These are phyloP conservation scores for Ptychadena robeensis DNA, from an alignment of 2,797 vertebrate species.

Conservation along the genomic window DNA sequence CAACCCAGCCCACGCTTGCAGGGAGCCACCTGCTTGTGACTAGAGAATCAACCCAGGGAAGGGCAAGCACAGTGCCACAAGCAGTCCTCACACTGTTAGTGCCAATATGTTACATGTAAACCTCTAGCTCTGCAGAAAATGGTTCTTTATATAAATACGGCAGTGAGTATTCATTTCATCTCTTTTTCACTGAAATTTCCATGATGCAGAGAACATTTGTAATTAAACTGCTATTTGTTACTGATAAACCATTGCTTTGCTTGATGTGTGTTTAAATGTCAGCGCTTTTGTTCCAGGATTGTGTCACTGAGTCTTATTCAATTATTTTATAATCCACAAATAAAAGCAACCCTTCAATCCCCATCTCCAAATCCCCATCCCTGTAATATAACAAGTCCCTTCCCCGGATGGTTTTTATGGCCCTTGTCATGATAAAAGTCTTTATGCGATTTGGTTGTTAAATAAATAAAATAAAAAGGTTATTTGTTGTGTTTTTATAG, in stretches of 20 bases:
- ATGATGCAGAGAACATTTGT: background rate
- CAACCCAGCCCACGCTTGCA: no score
- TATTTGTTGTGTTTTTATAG: background rate
- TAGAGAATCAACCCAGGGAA: no score
- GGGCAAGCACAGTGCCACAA: conserved; percentile 21
- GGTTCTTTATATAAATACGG: background rate
- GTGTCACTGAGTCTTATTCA: background rate
- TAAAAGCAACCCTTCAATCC: background rate
- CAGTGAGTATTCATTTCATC: background rate
- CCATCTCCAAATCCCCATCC: background rate
- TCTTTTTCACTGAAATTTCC: background rate
- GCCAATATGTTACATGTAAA: no score
- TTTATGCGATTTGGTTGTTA: background rate
- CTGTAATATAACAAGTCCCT: background rate
- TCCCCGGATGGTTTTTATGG: background rate
- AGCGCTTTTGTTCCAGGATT: background rate
- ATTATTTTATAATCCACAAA: background rate
- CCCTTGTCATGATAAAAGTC: background rate
- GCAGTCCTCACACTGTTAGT: conserved; percentile 19
- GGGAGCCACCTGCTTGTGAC: no score
- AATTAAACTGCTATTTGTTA: background rate
- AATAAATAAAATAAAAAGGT: background rate
- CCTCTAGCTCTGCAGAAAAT: background rate
- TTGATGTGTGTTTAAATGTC: background rate
- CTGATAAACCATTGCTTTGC: background rate